These are phyloP conservation scores for Potamarius usumacintae DNA, from an alignment of 2,113 vertebrate species.

Conservation along the genomic window DNA sequence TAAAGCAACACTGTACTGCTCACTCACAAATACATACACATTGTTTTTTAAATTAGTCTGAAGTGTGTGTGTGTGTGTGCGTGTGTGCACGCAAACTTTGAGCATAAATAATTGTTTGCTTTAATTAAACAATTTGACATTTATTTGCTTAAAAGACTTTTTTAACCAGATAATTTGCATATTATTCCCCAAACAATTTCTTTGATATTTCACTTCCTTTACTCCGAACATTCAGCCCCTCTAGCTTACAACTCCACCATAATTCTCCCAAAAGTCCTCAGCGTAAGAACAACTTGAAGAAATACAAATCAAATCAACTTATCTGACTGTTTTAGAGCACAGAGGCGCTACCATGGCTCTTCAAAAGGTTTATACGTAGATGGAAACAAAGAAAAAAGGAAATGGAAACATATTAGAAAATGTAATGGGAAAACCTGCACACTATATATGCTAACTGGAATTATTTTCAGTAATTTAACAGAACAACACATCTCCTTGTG, in stretches of 20 bases:
- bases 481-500: slow-evolving; percentile 1
- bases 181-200: slow-evolving; percentile 26
- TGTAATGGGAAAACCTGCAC: neutral
- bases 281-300: slow-evolving; percentile 16
- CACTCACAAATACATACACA: neutral
- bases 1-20: slow-evolving; percentile 3
- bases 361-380: slow-evolving; percentile 16
- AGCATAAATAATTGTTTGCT: slow-evolving; percentile 33
- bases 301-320: slow-evolving; percentile 28
- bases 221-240: slow-evolving; percentile 55
- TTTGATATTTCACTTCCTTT: slow-evolving; percentile 66
- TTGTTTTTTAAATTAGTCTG: neutral
- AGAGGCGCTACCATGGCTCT: neutral
- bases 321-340: neutral
- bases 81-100: neutral
- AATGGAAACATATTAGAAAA: slow-evolving; percentile 1
- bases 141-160: slow-evolving; percentile 60
- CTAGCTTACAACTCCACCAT: slow-evolving; percentile 56
- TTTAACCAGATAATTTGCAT: slow-evolving; percentile 55
- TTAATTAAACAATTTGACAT: slow-evolving; percentile 66
- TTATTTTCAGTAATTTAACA: slow-evolving; percentile 24
- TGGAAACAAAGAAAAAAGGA: slow-evolving; percentile 11
- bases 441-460: neutral
- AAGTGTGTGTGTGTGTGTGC: neutral
- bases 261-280: slow-evolving; percentile 43